Percentiles rank a stretch among this genome's conserved stretches.
phyloP scores from a whole-genome alignment of 2,888 invertebrate genomes.

The Watsonalla cultraria region DNA sequence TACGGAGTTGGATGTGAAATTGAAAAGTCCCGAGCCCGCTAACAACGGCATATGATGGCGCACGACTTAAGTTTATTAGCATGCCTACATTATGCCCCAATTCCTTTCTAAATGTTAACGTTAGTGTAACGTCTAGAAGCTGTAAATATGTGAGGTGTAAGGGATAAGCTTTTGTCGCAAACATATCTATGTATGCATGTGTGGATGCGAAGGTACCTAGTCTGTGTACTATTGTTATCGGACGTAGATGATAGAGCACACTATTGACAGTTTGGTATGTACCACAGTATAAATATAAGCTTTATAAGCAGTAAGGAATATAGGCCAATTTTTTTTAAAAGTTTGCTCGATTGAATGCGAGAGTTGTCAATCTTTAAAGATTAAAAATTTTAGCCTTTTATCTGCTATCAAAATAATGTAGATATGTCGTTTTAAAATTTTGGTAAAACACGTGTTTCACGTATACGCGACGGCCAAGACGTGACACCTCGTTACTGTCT shows the following conservation, averaged over 20 bases:
- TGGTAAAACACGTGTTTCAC: too few relatives aligned
- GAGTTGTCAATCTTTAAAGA: too few relatives aligned
- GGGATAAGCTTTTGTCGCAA: constrained; percentile 71
- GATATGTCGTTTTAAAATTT: too few relatives aligned
- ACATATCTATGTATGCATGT: constrained; percentile 66
- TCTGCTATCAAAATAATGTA: too few relatives aligned
- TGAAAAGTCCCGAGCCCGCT: too few relatives aligned
- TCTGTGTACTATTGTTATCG: not conserved
- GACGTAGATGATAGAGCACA: not conserved
- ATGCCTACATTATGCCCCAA: constrained; percentile 48
- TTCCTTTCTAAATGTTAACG: constrained; percentile 52
- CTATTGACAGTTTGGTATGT: not conserved
- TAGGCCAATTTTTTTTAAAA: too few relatives aligned
- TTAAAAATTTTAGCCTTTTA: too few relatives aligned
- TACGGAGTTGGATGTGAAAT: constrained; percentile 15
- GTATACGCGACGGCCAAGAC: too few relatives aligned
- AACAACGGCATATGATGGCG: constrained; percentile 10
- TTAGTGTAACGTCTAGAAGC: constrained; percentile 40
- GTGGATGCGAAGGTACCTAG: constrained; percentile 39
- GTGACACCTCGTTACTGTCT: too few relatives aligned
- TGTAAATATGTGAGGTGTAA: constrained; percentile 51
- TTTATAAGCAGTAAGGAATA: too few relatives aligned
- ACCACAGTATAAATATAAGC: not conserved
- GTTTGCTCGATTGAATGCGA: too few relatives aligned
- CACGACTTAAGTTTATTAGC: constrained; percentile 43